Evolutionary conservation across 2,888 invertebrate genomes (phyloP).

Genomic region (Palloptera scutellata): DNA sequence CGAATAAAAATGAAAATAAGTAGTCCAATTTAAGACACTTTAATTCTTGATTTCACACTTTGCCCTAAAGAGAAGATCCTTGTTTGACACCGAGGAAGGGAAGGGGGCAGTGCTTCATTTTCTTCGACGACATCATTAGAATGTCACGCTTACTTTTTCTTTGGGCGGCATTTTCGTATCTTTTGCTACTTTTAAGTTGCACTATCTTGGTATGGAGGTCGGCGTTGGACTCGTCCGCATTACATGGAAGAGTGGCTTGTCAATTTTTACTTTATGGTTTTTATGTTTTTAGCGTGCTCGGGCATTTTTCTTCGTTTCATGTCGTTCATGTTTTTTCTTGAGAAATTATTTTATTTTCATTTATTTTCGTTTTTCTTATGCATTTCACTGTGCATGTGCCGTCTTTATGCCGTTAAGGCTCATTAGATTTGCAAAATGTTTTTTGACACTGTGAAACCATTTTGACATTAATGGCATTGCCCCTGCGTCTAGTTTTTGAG

Average conservation of each 20-base stretch:
- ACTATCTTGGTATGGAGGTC: neutral
- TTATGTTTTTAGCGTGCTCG: conserved; percentile 26
- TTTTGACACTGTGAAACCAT: conserved; percentile 44
- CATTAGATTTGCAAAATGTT: conserved; percentile 63
- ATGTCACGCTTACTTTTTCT: conserved; percentile 17
- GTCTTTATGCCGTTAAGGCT: conserved; percentile 61
- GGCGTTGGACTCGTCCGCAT: conserved; percentile 4
- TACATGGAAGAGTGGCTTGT: conserved; percentile 39
- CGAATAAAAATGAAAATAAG: neutral
- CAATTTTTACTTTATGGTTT: conserved; percentile 43
- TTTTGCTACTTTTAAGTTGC: conserved; percentile 17
- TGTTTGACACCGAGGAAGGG: neutral
- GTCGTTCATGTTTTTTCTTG: conserved; percentile 17
- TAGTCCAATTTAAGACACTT: conserved; percentile 43
- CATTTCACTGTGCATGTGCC: conserved; percentile 1
- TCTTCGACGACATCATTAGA: no score
- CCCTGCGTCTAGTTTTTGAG: neutral
- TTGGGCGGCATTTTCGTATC: neutral
- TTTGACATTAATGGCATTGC: conserved; percentile 40
- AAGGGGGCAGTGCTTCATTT: no score
- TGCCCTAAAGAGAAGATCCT: conserved; percentile 19
- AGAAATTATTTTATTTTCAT: conserved; percentile 2
- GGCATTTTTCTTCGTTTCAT: conserved; percentile 11
- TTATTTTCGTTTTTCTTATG: conserved; percentile 7
- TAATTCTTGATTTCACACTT: conserved; percentile 59